These are phyloP conservation scores for Nixonia krombeini DNA, from an alignment of 1,140 invertebrate species.

Conservation along the genomic window DNA sequence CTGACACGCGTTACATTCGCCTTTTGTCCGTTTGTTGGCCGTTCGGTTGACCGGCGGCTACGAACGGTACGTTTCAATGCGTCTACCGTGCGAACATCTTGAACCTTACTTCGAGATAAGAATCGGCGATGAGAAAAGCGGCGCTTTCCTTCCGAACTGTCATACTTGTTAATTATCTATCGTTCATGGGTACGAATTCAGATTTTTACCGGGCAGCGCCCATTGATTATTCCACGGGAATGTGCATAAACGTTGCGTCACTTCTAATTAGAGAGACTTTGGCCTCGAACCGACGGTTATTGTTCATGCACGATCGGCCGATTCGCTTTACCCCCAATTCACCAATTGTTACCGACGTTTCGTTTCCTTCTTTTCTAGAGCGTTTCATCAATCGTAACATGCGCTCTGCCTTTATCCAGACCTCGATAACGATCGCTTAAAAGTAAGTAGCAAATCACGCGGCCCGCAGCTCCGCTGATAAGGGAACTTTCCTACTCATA, in stretches of 20 bases:
- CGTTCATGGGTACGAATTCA: constrained; percentile 1
- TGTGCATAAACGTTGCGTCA: constrained; percentile 2
- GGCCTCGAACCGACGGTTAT: too few relatives aligned
- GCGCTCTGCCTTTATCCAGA: too few relatives aligned
- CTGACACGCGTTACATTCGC: constrained; percentile 30
- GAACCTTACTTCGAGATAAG: constrained; percentile 45
- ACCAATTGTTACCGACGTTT: too few relatives aligned
- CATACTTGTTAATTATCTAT: constrained; percentile 34
- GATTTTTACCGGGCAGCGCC: constrained; percentile 21
- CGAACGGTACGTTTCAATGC: constrained; percentile 26
- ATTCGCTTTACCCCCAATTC: too few relatives aligned
- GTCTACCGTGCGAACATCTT: constrained; percentile 51
- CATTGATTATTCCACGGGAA: constrained; percentile 17
- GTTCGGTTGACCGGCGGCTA: constrained; percentile 42
- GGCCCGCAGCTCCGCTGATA: too few relatives aligned
- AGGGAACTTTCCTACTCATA: constrained; percentile 14
- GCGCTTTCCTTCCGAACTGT: constrained; percentile 35
- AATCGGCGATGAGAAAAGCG: constrained; percentile 26
- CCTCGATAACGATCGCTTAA: too few relatives aligned
- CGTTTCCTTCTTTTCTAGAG: too few relatives aligned
- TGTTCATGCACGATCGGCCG: too few relatives aligned
- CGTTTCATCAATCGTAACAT: too few relatives aligned
- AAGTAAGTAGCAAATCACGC: too few relatives aligned
- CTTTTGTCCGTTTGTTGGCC: too few relatives aligned
- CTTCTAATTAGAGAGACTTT: constrained; percentile 17